Evolutionary conservation across 2,797 vertebrate species (phyloP), one percentile per base, ranked within the genome.

Genomic region (Silurus lanzhouensis): DNA sequence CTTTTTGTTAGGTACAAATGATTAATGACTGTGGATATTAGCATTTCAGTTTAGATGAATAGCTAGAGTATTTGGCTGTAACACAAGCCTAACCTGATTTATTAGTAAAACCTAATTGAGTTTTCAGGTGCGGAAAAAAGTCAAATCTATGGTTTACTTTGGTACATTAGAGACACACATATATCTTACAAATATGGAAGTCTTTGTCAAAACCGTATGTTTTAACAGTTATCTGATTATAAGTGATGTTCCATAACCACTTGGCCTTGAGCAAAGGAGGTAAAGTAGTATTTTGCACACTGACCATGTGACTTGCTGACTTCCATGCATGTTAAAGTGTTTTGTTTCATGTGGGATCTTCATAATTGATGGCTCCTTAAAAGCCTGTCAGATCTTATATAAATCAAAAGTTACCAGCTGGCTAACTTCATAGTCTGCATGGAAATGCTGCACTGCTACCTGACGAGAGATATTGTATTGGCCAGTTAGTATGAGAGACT

Each of bases 331-430:
- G 82, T 88, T 87, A 89, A 84, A 81, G 75, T 85, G 82, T 89
- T 89, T 81, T 86, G 70, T 88, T 90, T 90, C 86, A 87, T 86
- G 81, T 84, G 66, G 81, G 76, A 89, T 83, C 82, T 90, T 70
- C 86, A 90, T 91, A 90, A 91, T 89, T 90, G 61, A 91, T 86
- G 72, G 85, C 71, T 85, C 76, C 84, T 88, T 88, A 82, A 90
- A 90, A 88, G 81, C 85, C 68, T 86, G 87, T 90, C 76, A 88
- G 83, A 76, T 83, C 80, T 85, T 88, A 86, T 87, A 87, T 89
- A 89, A 87, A 86, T 89, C 84, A 90, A 86, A 88, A 83, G 66
- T 58, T 52, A 81, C 66, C 27, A 52, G 38, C 67, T 78, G 64
- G 31, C 81, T 78, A 71, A 84, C 76, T 74, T 72, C 70, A 83